A percentile compares a stretch with the other conserved stretches of the same genome.
Evolutionary conservation across 2,888 invertebrate species (phyloP).

Genomic region (Sericinus montela): DNA sequence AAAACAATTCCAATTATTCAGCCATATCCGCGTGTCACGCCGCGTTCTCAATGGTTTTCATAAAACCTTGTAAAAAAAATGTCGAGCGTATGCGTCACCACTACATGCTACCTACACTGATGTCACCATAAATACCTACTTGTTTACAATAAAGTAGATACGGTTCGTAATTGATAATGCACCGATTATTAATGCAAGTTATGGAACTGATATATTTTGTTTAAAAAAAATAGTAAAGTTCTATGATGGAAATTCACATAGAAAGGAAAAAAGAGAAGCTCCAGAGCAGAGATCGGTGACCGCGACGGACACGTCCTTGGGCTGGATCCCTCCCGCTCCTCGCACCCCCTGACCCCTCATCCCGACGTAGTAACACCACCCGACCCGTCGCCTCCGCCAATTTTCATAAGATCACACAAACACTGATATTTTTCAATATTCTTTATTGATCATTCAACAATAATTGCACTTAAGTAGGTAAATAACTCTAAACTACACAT

Average conservation of each 20-base stretch:
- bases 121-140: neutral
- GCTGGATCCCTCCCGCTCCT: neutral
- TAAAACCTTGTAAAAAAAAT: neutral
- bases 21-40: neutral
- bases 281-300: neutral
- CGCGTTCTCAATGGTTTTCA: neutral
- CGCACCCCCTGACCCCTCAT: neutral
- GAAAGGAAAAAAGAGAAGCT: neutral
- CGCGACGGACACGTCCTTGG: slow-evolving; percentile 12
- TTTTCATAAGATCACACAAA: slow-evolving; percentile 17
- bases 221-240: no score
- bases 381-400: neutral
- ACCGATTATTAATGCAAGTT: no score
- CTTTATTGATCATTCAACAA: slow-evolving; percentile 65
- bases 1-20: neutral
- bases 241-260: neutral
- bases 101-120: neutral
- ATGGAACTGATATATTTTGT: no score
- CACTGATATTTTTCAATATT: slow-evolving; percentile 29
- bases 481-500: slow-evolving; percentile 61
- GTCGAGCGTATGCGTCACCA: neutral
- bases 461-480: slow-evolving; percentile 58
- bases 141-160: neutral
- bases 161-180: no score
- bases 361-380: neutral